Base-by-base conservation (phyloP, 2,888 invertebrate genomes). In the Imbricaverruca yamaguchii region DNA sequence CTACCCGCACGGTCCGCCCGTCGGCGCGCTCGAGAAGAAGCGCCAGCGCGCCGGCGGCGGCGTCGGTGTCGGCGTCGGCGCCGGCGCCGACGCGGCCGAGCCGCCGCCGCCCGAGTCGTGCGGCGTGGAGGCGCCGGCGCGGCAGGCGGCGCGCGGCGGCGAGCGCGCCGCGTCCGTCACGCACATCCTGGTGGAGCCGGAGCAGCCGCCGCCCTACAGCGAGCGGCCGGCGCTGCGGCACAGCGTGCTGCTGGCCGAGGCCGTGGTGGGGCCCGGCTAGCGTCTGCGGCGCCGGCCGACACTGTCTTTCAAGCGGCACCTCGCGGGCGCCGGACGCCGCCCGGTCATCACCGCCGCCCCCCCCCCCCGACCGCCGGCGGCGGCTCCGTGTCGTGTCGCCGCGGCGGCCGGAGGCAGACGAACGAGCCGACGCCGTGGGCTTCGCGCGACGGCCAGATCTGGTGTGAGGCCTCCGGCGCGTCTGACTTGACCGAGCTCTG, bases 151-250 rank as follows among this genome's bases (percentile, higher is more conserved):
- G 23, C 65, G 21, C 23, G 23, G n/a, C 65, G 21, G 65, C 65
- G 23, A 15, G 23, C 23, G 65, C 65, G 65, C 39, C 69, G 25
- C 69, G 39, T 53, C 74, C 74, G 53, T 74, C 39, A 74, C 74
- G 53, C 74, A 18, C 74, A 74, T 74, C 18, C 53, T 8, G 53
- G 74, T 74, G 53, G 74, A 74, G 74, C 53, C 74, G 53, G 74
- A 74, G 74, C 18, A 53, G 74, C 74, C 74, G 7, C 74, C 74
- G 74, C 74, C 74, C 9, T 74, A 74, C 74, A 74, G 39, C 18
- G 74, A 74, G 74, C 25, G 53, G 18, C 74, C 74, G 18, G 74
- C 74, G 74, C 74, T 53, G 74, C 39, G 74, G 18, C 74, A 74
- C 74, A 74, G 74, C 53, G 53, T 74, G 53, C 74, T 74, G 74